A percentile compares a stretch with the other conserved stretches of the same genome.
Conservation (phyloP, 37 sponge, comb jelly and placozoan species). For the Bolinopsis microptera region DNA sequence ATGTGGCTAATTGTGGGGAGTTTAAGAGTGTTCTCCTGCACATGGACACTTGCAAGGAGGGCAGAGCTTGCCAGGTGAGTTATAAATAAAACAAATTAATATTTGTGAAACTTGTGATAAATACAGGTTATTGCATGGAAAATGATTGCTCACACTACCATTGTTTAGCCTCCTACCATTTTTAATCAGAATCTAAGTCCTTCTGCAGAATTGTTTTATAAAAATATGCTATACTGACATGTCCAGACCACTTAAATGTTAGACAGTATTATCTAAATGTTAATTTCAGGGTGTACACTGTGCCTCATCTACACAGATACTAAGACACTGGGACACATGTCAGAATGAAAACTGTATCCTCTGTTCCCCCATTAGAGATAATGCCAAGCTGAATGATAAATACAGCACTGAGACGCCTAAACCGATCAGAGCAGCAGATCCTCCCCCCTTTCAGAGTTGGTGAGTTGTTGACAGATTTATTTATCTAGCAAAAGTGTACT, state of each 20-base stretch:
- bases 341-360: background rate
- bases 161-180: no score
- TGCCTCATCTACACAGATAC: conserved; percentile 46
- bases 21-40: conserved; percentile 19
- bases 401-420: background rate
- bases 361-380: background rate
- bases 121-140: no score
- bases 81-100: background rate
- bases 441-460: background rate
- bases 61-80: conserved; percentile 60
- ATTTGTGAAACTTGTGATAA: background rate
- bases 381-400: background rate
- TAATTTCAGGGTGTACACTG: conserved; percentile 64
- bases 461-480: no score
- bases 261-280: no score
- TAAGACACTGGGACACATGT: conserved; percentile 30
- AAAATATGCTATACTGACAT: no score
- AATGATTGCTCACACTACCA: no score
- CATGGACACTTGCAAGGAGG: conserved; percentile 35
- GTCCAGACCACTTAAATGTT: no score
- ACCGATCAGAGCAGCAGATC: background rate
- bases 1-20: background rate
- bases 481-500: no score
- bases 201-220: no score
- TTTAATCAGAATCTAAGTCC: no score